A percentile compares a stretch with the other conserved stretches of the same genome.
Conservation (phyloP, 2,888 invertebrate genomes). For the Heliconius cydno region DNA sequence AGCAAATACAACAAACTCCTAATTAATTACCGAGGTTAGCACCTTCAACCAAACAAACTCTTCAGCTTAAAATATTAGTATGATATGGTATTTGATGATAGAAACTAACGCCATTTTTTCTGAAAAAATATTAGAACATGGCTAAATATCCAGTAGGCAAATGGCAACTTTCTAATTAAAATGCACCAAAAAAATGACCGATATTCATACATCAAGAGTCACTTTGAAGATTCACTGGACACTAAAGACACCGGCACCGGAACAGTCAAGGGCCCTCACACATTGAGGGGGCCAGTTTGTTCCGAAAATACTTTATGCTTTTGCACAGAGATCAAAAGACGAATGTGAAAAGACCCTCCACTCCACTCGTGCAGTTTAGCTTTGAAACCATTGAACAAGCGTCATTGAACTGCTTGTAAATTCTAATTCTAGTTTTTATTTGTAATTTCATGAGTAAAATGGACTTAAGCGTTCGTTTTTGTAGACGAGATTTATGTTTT, state of each 20-base stretch:
- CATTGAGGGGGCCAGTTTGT: constrained; percentile 54
- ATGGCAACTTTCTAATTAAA: constrained; percentile 19
- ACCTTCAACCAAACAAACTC: too few relatives aligned
- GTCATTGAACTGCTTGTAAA: constrained; percentile 41
- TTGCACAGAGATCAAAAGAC: constrained; percentile 56
- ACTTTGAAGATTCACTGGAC: constrained; percentile 51
- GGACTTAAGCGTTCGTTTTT: constrained; percentile 18
- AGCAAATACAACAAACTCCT: too few relatives aligned
- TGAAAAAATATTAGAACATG: neutral
- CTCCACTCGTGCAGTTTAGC: constrained; percentile 42
- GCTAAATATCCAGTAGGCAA: neutral
- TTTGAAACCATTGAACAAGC: constrained; percentile 41
- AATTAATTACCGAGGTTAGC: too few relatives aligned
- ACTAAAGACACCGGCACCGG: constrained; percentile 52
- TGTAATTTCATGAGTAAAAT: constrained; percentile 21
- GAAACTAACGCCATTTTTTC: too few relatives aligned
- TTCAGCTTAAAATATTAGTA: too few relatives aligned
- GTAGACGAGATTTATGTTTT: neutral
- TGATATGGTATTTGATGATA: too few relatives aligned
- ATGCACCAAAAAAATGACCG: constrained; percentile 30
- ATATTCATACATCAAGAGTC: constrained; percentile 41
- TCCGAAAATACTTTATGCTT: constrained; percentile 56
- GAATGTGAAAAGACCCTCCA: constrained; percentile 45
- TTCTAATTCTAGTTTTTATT: constrained; percentile 40
- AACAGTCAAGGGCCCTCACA: constrained; percentile 51